Evolutionary conservation across 2,888 invertebrate genomes (phyloP), one percentile per base, ranked within the genome.

Genomic region (Mythimna ferrago): DNA sequence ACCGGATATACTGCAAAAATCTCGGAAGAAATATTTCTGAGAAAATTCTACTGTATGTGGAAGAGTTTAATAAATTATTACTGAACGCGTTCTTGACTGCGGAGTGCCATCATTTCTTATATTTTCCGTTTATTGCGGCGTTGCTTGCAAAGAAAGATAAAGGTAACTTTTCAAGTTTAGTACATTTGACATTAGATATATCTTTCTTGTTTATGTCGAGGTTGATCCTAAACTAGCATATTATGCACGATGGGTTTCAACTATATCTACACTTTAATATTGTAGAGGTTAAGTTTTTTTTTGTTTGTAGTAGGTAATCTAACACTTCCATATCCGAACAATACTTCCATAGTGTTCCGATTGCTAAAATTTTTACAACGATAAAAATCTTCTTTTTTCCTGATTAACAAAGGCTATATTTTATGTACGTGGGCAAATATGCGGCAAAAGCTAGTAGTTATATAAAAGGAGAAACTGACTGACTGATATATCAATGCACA

Each of bases 11-110:
- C 62, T 66, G 81, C 58, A 76, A 38, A 57, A 53, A 63, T 60
- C 63, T 62, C 16, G 35, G 16, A 44, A 32, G 58, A 54, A 66
- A 71, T 65, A 78, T 80, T 44, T 74, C 57, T 41, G 7, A n/a
- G 73, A 65, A 66, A 77, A 67, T 80, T 51, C 38, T 62, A 19
- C 66, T 57, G 44, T 57, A 61, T 38, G 14, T 57, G 32, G 35
- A 6, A 74, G 10, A 60, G 41, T 54, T 75, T 64, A 51, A 80
- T 80, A 80, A 61, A 58, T 73, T 63, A 80, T 68, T 53, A 60
- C 35, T 16, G 48, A 53, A 35, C 26, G 51, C 19, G 14, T 68
- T 38, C 44, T 44, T 14, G 41, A 38, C 54, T 72, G n/a, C 41
- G 6, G 57, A 70, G n/a, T 70, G 62, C 14, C 26, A 69, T 32